These are phyloP conservation scores for Lycophotia porphyrea DNA, from an alignment of 2,888 invertebrate genomes.

Conservation along the genomic window DNA sequence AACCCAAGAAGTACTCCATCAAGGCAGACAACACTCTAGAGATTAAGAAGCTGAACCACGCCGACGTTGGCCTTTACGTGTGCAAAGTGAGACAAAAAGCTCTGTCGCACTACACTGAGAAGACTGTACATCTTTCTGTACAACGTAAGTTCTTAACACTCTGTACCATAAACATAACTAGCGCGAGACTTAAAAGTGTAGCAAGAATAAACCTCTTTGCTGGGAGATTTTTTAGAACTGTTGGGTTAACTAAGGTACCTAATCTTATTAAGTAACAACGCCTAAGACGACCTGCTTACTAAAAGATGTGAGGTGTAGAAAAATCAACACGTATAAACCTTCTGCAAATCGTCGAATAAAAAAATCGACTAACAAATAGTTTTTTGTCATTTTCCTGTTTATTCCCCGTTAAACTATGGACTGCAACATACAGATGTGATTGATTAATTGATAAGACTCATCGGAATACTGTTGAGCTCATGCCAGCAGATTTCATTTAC, in stretches of 20 bases:
- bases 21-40: constrained; percentile 77
- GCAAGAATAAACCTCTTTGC: too few species aligned
- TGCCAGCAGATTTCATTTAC: constrained; percentile 11
- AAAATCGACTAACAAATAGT: not conserved
- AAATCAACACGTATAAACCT: not conserved
- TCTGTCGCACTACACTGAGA: constrained; percentile 82
- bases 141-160: constrained; percentile 78
- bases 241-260: not conserved
- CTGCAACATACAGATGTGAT: not conserved
- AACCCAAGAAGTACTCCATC: constrained; percentile 77
- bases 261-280: not conserved
- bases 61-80: constrained; percentile 82
- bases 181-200: too few species aligned
- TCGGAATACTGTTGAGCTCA: not conserved
- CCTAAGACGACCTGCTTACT: too few species aligned
- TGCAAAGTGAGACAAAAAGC: constrained; percentile 85
- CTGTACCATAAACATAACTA: too few species aligned
- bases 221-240: not conserved
- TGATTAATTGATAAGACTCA: constrained; percentile 14
- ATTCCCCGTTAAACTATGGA: not conserved
- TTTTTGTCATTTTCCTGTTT: not conserved
- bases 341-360: not conserved
- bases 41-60: constrained; percentile 82
- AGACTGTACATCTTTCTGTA: constrained; percentile 79
- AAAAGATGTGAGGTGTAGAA: not conserved